Evolutionary conservation across 2,888 invertebrate genomes (phyloP).

Genomic region (Acronicta alni): DNA sequence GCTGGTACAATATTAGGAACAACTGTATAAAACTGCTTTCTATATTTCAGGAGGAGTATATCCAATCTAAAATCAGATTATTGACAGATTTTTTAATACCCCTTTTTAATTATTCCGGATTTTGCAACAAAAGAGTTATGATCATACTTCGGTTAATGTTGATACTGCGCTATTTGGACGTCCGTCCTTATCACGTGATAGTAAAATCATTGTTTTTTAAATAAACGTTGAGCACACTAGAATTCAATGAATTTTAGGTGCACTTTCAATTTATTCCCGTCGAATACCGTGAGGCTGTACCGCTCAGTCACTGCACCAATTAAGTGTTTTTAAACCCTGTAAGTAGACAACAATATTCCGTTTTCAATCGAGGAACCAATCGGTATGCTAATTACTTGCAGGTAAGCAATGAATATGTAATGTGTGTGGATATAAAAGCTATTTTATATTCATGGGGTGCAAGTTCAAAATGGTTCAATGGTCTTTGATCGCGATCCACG

Average conservation of each 20-base stretch:
- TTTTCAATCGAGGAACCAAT: slow-evolving; percentile 53
- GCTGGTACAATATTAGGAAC: slow-evolving; percentile 28
- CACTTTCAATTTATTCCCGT: too few species aligned
- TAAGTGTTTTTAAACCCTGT: slow-evolving; percentile 1
- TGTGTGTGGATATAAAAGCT: slow-evolving; percentile 65
- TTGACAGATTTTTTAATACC: slow-evolving; percentile 7
- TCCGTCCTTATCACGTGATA: slow-evolving; percentile 7
- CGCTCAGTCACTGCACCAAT: not conserved
- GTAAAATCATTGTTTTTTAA: slow-evolving; percentile 5
- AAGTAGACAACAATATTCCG: slow-evolving; percentile 22
- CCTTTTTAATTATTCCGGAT: too few species aligned
- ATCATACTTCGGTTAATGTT: too few species aligned
- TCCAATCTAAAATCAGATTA: not conserved
- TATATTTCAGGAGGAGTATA: slow-evolving; percentile 24
- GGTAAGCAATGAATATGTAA: slow-evolving; percentile 74
- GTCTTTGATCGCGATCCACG: slow-evolving; percentile 66
- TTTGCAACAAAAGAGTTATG: too few species aligned
- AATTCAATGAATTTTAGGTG: too few species aligned
- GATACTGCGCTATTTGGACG: too few species aligned
- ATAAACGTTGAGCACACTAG: too few species aligned
- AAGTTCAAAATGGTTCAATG: slow-evolving; percentile 69
- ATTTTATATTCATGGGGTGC: slow-evolving; percentile 73
- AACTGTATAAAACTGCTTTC: slow-evolving; percentile 23
- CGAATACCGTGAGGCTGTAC: not conserved
- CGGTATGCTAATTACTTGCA: slow-evolving; percentile 70